Evolutionary conservation across 2,113 vertebrate genomes (phyloP).

Genomic region (Vicugna pacos): DNA sequence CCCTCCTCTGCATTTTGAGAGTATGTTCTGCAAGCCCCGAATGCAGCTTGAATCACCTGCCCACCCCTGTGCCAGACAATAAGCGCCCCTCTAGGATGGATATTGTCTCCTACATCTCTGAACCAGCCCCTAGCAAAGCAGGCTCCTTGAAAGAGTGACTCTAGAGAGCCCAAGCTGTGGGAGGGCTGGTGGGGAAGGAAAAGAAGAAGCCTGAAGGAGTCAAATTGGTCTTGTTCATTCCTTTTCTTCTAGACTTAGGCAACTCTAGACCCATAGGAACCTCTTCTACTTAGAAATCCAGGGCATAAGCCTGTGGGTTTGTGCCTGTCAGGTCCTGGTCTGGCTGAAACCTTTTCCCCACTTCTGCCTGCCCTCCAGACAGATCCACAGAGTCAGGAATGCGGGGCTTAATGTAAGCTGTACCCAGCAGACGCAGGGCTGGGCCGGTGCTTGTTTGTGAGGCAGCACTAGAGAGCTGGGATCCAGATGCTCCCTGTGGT

Average conservation of each 20-base stretch:
- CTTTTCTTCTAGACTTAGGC: not conserved
- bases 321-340: not conserved
- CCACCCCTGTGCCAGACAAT: not conserved
- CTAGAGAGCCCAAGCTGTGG: not conserved
- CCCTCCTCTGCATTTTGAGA: slow-evolving; percentile 13
- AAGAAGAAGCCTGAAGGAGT: not conserved
- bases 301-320: not conserved
- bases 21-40: not conserved
- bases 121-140: not conserved
- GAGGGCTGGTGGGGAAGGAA: not conserved
- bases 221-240: not conserved
- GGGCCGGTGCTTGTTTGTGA: not conserved
- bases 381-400: not conserved
- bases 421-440: not conserved
- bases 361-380: not conserved
- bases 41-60: not conserved
- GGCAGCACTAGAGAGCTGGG: not conserved
- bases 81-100: not conserved
- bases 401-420: not conserved
- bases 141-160: not conserved
- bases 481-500: not conserved
- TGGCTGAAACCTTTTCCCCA: not conserved
- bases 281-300: not conserved
- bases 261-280: not conserved
- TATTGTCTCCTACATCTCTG: not conserved